Evolutionary conservation across 2,888 invertebrate species (phyloP).

Genomic region (Lycia hirtaria): DNA sequence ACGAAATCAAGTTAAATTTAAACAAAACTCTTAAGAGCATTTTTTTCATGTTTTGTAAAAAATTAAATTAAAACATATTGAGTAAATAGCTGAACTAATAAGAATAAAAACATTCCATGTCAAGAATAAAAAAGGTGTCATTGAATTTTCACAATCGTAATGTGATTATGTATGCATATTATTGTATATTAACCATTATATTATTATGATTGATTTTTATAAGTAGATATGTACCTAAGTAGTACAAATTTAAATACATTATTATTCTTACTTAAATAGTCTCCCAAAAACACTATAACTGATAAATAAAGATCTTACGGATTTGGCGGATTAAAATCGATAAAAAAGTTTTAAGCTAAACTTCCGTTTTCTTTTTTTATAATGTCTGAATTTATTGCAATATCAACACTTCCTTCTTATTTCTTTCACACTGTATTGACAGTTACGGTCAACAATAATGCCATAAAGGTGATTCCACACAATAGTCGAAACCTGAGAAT

Average conservation of each 20-base stretch:
- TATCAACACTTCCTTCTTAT: conserved; percentile 76
- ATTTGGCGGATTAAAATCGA: neutral
- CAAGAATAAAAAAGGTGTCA: too few species aligned
- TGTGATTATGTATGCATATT: too few species aligned
- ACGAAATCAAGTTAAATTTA: conserved; percentile 32
- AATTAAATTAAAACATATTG: neutral
- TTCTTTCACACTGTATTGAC: conserved; percentile 72
- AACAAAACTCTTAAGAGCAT: conserved; percentile 25
- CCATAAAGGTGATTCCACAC: conserved; percentile 62
- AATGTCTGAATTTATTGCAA: conserved; percentile 28
- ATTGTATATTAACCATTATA: too few species aligned
- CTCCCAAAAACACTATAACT: too few species aligned
- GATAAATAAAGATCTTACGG: too few species aligned
- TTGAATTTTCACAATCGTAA: too few species aligned
- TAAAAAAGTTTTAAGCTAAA: conserved; percentile 64
- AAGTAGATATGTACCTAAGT: too few species aligned
- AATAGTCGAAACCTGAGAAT: conserved; percentile 74
- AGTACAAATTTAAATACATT: too few species aligned
- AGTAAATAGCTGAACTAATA: too few species aligned
- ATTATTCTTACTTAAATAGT: too few species aligned
- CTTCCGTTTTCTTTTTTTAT: conserved; percentile 68
- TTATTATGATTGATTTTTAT: too few species aligned
- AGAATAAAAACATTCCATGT: too few species aligned
- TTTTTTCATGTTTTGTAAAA: neutral
- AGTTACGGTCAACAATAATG: conserved; percentile 71